Percentiles rank a stretch among this genome's conserved stretches.
These are phyloP conservation scores for Pholis gunnellus DNA, from an alignment of 2,113 vertebrate species.

Conservation along the genomic window DNA sequence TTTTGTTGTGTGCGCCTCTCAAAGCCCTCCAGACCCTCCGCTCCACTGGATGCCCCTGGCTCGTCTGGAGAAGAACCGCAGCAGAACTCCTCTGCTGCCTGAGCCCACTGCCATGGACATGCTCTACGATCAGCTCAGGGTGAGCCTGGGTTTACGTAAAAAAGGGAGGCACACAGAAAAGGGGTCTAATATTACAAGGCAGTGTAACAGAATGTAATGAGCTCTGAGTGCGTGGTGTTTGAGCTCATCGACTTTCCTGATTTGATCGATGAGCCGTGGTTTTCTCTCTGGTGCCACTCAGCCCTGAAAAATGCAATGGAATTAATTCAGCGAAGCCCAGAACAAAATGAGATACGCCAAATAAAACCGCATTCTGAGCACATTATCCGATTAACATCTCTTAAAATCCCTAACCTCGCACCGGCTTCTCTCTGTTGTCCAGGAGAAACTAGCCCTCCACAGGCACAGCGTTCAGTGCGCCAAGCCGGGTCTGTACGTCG, in stretches of 20 bases:
- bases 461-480: conserved; percentile 78
- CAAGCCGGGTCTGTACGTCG: conserved; percentile 83
- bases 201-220: conserved; percentile 11
- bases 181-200: not conserved
- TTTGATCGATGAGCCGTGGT: not conserved
- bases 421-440: conserved; percentile 4
- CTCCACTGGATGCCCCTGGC: conserved; percentile 81
- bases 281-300: conserved; percentile 22
- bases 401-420: not conserved
- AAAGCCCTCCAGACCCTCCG: conserved; percentile 70
- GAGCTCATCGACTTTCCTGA: conserved; percentile 18
- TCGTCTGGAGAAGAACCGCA: conserved; percentile 79
- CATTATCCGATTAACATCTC: not conserved
- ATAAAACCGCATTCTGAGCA: conserved; percentile 6
- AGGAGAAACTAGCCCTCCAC: conserved; percentile 84
- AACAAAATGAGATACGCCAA: conserved; percentile 14
- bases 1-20: not conserved
- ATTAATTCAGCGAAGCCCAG: conserved; percentile 10
- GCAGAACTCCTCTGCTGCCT: conserved; percentile 74
- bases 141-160: conserved; percentile 22
- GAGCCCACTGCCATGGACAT: conserved; percentile 83
- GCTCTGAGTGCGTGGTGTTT: conserved; percentile 3
- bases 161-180: conserved; percentile 7
- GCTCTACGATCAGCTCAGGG: conserved; percentile 80
- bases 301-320: not conserved